phyloP scores from a whole-genome alignment of 2,888 invertebrate genomes.

The Harpalus rufipes region DNA sequence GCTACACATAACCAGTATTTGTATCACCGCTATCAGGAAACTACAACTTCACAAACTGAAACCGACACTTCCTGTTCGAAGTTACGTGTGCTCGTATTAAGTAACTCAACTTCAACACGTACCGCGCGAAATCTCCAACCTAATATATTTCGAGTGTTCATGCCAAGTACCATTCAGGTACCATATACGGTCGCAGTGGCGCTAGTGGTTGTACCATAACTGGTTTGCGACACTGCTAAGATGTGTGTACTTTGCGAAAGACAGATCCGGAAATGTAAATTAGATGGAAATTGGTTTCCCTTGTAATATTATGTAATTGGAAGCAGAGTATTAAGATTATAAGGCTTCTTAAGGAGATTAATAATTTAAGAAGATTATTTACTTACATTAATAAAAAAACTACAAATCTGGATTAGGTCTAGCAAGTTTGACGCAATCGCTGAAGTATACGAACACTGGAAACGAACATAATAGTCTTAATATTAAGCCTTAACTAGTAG shows the following conservation, averaged over 20 bases:
- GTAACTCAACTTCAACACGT: conserved; percentile 10
- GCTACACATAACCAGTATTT: conserved; percentile 35
- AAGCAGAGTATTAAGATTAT: too few species aligned
- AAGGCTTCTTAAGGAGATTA: too few species aligned
- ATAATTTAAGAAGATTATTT: too few species aligned
- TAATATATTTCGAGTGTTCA: conserved; percentile 36
- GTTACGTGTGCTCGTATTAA: conserved; percentile 44
- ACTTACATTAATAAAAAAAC: too few species aligned
- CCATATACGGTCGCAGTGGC: conserved; percentile 35
- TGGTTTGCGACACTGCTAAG: conserved; percentile 14
- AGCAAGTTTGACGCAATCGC: too few species aligned
- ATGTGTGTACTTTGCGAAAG: background rate
- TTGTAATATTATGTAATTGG: too few species aligned
- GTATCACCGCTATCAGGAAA: conserved; percentile 37
- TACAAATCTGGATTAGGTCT: too few species aligned
- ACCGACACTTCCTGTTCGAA: conserved; percentile 40
- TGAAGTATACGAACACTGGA: too few species aligned
- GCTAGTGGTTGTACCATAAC: conserved; percentile 18
- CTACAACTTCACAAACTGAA: conserved; percentile 47
- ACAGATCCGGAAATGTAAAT: background rate
- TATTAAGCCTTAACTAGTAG: too few species aligned
- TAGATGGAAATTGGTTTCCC: background rate
- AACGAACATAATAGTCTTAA: too few species aligned
- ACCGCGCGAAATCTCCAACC: conserved; percentile 32
- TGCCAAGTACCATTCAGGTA: conserved; percentile 7